Evolutionary conservation across 1,140 invertebrate genomes (phyloP).

Genomic region (Bombus impatiens): DNA sequence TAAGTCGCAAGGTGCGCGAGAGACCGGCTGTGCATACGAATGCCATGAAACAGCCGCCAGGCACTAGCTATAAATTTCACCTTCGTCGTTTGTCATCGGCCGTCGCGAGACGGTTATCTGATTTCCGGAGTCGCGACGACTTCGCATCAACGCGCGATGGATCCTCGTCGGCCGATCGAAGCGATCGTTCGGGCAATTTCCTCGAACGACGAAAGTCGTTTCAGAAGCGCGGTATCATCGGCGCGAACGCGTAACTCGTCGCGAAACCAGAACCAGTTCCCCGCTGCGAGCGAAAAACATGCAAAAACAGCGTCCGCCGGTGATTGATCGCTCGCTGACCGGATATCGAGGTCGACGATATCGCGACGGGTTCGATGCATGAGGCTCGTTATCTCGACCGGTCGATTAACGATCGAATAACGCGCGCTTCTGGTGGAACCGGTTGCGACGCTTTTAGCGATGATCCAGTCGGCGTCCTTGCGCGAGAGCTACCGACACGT

Average conservation of each 20-base stretch:
- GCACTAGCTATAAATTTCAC: not conserved
- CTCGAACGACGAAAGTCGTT: no score
- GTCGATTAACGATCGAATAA: slow-evolving; percentile 40
- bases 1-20: slow-evolving; percentile 5
- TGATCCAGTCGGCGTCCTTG: slow-evolving; percentile 62
- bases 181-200: no score
- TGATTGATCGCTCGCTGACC: not conserved
- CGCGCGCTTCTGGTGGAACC: slow-evolving; percentile 45
- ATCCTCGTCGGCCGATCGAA: not conserved
- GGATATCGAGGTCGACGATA: not conserved
- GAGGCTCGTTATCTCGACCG: not conserved
- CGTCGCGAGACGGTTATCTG: not conserved
- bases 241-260: not conserved
- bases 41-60: not conserved
- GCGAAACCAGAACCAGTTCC: not conserved
- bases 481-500: not conserved
- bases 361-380: not conserved
- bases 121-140: not conserved
- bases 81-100: not conserved
- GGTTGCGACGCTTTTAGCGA: slow-evolving; percentile 69
- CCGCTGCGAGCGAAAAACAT: not conserved
- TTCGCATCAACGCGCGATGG: not conserved
- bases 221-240: no score
- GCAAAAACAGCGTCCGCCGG: not conserved
- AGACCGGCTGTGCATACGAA: not conserved